Conservation (phyloP, 1,140 invertebrate species). For the Drosophila obscura region DNA sequence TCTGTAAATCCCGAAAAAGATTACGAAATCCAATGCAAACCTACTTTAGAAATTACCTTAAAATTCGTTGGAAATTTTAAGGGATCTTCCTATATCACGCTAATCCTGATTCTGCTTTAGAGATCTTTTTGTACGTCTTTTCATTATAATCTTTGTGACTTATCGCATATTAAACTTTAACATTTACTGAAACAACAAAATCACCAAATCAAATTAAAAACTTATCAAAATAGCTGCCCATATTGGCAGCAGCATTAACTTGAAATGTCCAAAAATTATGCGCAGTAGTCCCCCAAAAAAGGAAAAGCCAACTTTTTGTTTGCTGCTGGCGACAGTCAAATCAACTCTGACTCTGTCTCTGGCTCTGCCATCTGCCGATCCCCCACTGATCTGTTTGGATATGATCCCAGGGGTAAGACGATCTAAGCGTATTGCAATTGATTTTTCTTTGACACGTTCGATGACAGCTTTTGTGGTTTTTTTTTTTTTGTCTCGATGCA, state of each 20-base stretch:
- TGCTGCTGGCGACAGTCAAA: constrained; percentile 16
- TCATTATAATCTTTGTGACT: too few species aligned
- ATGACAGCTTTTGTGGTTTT: constrained; percentile 62
- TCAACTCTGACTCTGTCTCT: constrained; percentile 26
- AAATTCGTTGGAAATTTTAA: neutral
- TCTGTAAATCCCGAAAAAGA: too few species aligned
- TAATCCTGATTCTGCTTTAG: neutral
- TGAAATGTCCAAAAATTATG: constrained; percentile 64
- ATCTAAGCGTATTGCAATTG: constrained; percentile 55
- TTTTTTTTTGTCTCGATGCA: constrained; percentile 37
- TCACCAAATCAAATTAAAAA: constrained; percentile 73
- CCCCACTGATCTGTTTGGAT: neutral
- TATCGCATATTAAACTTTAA: constrained; percentile 41
- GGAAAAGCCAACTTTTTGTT: constrained; percentile 43
- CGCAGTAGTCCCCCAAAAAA: constrained; percentile 49
- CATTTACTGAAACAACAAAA: constrained; percentile 25
- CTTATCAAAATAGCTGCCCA: constrained; percentile 74
- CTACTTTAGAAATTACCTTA: too few species aligned
- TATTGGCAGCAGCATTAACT: constrained; percentile 52
- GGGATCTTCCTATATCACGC: neutral
- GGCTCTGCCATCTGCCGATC: too few species aligned
- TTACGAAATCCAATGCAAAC: too few species aligned
- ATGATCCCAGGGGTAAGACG: constrained; percentile 54
- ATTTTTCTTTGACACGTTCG: constrained; percentile 66
- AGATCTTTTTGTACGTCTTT: neutral